phyloP scores from a whole-genome alignment of 2,797 vertebrate genomes.

The Pangasius mekongensis region DNA sequence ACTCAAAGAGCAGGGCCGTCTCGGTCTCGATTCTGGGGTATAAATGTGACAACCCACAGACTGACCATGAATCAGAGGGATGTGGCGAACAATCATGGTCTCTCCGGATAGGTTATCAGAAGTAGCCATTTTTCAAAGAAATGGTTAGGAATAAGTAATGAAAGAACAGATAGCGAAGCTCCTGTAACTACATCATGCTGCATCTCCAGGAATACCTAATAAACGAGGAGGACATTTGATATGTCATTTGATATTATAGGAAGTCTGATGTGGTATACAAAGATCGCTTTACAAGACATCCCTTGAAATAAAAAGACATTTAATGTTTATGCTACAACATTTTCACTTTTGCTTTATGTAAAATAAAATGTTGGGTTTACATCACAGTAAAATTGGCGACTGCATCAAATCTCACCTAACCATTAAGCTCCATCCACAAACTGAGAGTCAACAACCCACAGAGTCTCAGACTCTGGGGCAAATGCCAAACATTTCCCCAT shows the following conservation, averaged over 20 bases:
- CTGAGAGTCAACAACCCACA: constrained; percentile 14
- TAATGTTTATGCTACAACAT: background rate
- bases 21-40: constrained; percentile 73
- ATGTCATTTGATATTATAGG: background rate
- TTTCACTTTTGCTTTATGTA: background rate
- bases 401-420: constrained; percentile 62
- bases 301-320: background rate
- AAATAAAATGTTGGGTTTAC: background rate
- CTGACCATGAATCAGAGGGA: constrained; percentile 86
- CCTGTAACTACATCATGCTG: constrained; percentile 4
- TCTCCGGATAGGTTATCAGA: constrained; percentile 86
- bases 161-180: constrained; percentile 48
- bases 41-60: constrained; percentile 83
- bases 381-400: background rate
- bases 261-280: background rate
- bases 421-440: constrained; percentile 40
- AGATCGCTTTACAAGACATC: constrained; percentile 8
- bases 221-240: background rate
- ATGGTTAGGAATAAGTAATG: background rate
- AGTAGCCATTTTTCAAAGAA: constrained; percentile 82
- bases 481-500: constrained; percentile 65
- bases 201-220: constrained; percentile 15
- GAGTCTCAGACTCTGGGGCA: constrained; percentile 66
- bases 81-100: constrained; percentile 89
- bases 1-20: constrained; percentile 80